Conservation (phyloP, 2,797 vertebrate species). For the Eidolon dupreanum region DNA sequence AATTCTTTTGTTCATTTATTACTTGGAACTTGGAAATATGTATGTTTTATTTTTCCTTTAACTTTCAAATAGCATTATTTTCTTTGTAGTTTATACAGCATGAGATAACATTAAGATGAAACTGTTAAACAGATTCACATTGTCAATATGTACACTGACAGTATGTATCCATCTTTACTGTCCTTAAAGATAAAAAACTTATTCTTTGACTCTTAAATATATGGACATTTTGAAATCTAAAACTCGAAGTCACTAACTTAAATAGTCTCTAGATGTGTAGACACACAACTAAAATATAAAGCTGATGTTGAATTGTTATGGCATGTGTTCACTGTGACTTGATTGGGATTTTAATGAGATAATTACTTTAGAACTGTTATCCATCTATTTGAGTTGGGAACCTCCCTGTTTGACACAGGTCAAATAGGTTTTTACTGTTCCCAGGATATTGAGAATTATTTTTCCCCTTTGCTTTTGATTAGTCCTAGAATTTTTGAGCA, state of each 20-base stretch:
- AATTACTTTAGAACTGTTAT: not conserved
- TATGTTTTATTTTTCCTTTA: constrained; percentile 35
- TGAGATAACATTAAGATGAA: not conserved
- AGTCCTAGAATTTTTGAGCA: not conserved
- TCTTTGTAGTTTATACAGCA: constrained; percentile 18
- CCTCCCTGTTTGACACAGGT: constrained; percentile 47
- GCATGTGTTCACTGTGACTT: constrained; percentile 49
- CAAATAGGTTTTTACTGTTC: constrained; percentile 14
- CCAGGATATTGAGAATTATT: not conserved
- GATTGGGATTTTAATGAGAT: constrained; percentile 57
- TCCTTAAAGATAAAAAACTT: constrained; percentile 26
- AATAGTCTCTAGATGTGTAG: not conserved
- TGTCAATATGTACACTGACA: not conserved
- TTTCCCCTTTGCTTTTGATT: not conserved
- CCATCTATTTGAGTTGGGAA: constrained; percentile 20
- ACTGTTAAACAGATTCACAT: constrained; percentile 40
- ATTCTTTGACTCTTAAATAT: constrained; percentile 19
- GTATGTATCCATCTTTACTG: not conserved
- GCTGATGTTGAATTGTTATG: constrained; percentile 36
- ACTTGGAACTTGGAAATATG: constrained; percentile 16
- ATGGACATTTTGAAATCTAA: constrained; percentile 40
- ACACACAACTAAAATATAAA: not conserved
- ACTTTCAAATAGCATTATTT: constrained; percentile 21
- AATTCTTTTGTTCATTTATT: not conserved
- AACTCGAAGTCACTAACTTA: not conserved